Conservation (phyloP, 2,113 vertebrate genomes). For the Prionailurus bengalensis region DNA sequence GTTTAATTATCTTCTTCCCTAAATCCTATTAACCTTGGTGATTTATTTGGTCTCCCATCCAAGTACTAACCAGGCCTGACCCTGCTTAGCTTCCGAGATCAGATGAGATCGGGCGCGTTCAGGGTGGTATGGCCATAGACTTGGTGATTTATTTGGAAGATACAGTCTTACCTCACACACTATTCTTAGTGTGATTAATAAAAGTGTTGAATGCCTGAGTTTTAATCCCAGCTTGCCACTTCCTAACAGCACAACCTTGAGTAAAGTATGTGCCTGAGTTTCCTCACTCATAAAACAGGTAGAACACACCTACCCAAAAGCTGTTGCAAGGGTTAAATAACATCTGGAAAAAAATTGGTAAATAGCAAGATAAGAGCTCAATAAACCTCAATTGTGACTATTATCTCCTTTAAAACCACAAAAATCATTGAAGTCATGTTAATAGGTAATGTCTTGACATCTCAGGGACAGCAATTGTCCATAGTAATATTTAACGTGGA, state of each 20-base stretch:
- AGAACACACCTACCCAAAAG: not conserved
- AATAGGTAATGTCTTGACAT: not conserved
- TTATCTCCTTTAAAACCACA: not conserved
- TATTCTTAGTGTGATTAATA: not conserved
- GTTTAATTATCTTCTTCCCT: not conserved
- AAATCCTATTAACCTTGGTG: not conserved
- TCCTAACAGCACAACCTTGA: not conserved
- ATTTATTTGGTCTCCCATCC: not conserved
- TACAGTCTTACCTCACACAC: not conserved
- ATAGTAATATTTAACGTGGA: not conserved
- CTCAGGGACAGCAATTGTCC: not conserved
- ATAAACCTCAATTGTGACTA: not conserved
- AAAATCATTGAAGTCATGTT: not conserved
- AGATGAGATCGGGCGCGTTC: too few relatives aligned
- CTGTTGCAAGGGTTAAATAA: not conserved
- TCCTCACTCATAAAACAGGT: not conserved
- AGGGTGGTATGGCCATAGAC: not conserved
- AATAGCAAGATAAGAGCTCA: not conserved
- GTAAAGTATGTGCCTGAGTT: not conserved
- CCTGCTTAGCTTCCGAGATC: too few relatives aligned
- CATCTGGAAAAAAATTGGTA: not conserved
- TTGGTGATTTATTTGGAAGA: not conserved
- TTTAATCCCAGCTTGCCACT: conserved; percentile 4
- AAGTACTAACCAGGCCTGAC: too few relatives aligned
- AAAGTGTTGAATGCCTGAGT: not conserved